These are phyloP conservation scores for Ageneiosus marmoratus DNA, from an alignment of 2,113 vertebrate genomes.

Conservation along the genomic window DNA sequence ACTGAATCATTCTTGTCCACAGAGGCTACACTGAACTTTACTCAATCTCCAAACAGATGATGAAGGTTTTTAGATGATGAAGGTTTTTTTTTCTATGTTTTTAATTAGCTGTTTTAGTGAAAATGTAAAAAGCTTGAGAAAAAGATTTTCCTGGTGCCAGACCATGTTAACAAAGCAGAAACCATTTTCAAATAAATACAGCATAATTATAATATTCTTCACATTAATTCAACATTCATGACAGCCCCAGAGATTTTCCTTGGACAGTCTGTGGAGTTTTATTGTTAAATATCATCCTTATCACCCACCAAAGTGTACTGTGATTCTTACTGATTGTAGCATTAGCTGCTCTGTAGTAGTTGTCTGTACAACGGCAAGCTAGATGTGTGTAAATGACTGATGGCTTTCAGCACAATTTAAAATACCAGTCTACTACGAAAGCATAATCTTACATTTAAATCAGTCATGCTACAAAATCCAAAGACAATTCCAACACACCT, in stretches of 20 bases:
- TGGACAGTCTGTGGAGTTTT: background rate
- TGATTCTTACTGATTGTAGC: background rate
- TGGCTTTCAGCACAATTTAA: too few relatives aligned
- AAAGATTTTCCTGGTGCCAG: background rate
- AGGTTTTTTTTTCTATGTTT: too few relatives aligned
- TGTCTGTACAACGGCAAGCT: background rate
- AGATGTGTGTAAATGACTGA: background rate
- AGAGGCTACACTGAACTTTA: background rate
- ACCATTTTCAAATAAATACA: too few relatives aligned
- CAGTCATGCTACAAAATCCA: background rate
- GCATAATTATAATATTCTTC: too few relatives aligned
- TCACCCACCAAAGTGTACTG: background rate
- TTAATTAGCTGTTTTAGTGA: too few relatives aligned
- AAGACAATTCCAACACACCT: background rate
- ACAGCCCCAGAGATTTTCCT: background rate
- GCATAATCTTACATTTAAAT: background rate
- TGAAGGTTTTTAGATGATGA: too few relatives aligned
- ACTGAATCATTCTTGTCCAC: background rate
- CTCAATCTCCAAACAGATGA: background rate
- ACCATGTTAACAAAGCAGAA: background rate
- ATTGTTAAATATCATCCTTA: background rate
- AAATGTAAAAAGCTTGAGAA: background rate
- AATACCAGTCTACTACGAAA: background rate
- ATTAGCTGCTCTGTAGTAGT: background rate
- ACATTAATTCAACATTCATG: too few relatives aligned